Percentiles rank a stretch among this genome's conserved stretches.
These are phyloP conservation scores for Onthophagus sagittarius DNA, from an alignment of 2,888 invertebrate species.

Conservation along the genomic window DNA sequence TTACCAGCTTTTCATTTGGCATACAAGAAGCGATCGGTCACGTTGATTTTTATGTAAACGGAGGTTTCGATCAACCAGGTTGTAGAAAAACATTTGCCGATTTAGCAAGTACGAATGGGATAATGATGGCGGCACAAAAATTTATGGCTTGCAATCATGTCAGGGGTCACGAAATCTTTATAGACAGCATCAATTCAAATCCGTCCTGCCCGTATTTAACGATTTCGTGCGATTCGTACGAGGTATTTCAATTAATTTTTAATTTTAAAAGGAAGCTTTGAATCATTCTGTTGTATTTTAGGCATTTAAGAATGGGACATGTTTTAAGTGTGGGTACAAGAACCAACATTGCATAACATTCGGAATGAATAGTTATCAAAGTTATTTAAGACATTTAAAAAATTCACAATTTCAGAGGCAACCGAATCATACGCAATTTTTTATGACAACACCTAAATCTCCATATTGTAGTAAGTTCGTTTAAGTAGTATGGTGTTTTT, in stretches of 20 bases:
- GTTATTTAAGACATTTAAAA: conserved; percentile 53
- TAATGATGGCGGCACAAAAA: conserved; percentile 51
- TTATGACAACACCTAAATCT: conserved; percentile 64
- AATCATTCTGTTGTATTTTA: conserved; percentile 39
- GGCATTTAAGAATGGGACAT: conserved; percentile 66
- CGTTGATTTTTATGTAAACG: conserved; percentile 90
- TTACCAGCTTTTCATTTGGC: conserved; percentile 75
- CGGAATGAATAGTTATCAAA: conserved; percentile 59
- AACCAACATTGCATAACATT: conserved; percentile 67
- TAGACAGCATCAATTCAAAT: conserved; percentile 72
- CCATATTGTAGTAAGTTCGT: conserved; percentile 74
- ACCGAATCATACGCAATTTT: conserved; percentile 60
- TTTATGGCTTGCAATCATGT: conserved; percentile 85
- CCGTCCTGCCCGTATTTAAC: conserved; percentile 67
- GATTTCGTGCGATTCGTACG: conserved; percentile 75
- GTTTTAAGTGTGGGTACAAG: conserved; percentile 64
- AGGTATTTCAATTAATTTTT: conserved; percentile 47
- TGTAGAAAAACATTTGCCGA: conserved; percentile 47
- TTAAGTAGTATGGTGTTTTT: neutral
- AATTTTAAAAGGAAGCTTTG: neutral
- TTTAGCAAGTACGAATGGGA: conserved; percentile 27
- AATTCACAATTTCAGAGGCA: conserved; percentile 50
- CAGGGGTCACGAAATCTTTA: conserved; percentile 77
- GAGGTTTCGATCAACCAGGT: conserved; percentile 77
- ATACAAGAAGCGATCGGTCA: conserved; percentile 80